phyloP scores from a whole-genome alignment of 2,113 vertebrate species.

The Perca fluviatilis region DNA sequence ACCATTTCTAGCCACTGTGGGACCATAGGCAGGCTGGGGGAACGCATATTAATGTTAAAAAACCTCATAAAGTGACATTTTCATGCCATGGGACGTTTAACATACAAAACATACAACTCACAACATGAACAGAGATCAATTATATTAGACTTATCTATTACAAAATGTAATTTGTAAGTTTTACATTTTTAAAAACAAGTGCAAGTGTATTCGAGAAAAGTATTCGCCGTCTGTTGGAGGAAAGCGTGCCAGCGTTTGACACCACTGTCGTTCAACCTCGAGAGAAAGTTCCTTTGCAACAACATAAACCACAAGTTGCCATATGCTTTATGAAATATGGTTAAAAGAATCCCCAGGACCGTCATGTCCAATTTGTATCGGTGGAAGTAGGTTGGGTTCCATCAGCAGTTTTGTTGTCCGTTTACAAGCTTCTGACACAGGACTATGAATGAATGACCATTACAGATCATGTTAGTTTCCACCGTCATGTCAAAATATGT shows the following conservation, averaged over 20 bases:
- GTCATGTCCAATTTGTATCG: conserved; percentile 22
- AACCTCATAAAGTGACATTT: too few species aligned
- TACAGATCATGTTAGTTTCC: conserved; percentile 30
- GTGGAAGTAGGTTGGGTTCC: conserved; percentile 18
- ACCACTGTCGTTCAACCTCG: not conserved
- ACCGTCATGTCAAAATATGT: conserved; percentile 12
- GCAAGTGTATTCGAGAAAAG: not conserved
- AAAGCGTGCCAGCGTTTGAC: not conserved
- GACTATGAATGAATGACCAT: conserved; percentile 1
- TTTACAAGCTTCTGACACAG: conserved; percentile 27
- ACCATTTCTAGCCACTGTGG: too few species aligned
- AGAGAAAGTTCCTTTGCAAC: conserved; percentile 9
- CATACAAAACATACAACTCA: too few species aligned
- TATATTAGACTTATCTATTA: not conserved
- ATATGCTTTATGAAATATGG: conserved; percentile 21
- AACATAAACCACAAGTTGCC: not conserved
- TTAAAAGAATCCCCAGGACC: conserved; percentile 1
- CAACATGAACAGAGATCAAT: not conserved
- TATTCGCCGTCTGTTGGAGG: not conserved
- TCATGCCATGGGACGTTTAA: too few species aligned
- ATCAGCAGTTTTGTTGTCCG: conserved; percentile 23
- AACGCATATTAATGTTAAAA: too few species aligned
- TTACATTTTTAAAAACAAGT: not conserved
- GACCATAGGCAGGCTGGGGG: too few species aligned
- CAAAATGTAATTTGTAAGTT: not conserved